A percentile compares a stretch with the other conserved stretches of the same genome.
These are phyloP conservation scores for Notarius lentiginosus DNA, from an alignment of 2,113 vertebrate species.

Conservation along the genomic window DNA sequence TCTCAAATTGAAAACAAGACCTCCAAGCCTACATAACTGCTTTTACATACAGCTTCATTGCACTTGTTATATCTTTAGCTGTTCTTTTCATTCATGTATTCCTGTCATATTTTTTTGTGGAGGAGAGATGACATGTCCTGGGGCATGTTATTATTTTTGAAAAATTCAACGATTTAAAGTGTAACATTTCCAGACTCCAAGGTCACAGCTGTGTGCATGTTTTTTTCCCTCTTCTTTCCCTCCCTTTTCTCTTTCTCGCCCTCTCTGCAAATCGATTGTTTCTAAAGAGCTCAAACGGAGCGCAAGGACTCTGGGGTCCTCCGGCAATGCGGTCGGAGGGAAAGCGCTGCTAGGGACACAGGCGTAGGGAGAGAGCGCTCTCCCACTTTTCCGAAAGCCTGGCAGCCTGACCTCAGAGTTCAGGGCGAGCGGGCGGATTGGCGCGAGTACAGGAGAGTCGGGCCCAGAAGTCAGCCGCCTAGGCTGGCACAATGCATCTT, in stretches of 20 bases:
- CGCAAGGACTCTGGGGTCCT: constrained; percentile 65
- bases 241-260: constrained; percentile 46
- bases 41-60: constrained; percentile 72
- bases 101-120: constrained; percentile 62
- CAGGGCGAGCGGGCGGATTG: constrained; percentile 61
- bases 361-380: constrained; percentile 47
- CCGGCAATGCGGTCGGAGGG: constrained; percentile 62
- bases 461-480: constrained; percentile 60
- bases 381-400: constrained; percentile 43
- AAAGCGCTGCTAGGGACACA: constrained; percentile 73
- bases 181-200: constrained; percentile 75
- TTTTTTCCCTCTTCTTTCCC: constrained; percentile 34
- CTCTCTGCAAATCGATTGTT: constrained; percentile 69
- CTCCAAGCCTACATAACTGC: constrained; percentile 75
- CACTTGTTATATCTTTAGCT: constrained; percentile 70
- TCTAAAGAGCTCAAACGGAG: constrained; percentile 72
- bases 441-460: constrained; percentile 55
- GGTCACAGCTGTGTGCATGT: constrained; percentile 65
- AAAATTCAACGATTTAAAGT: constrained; percentile 72
- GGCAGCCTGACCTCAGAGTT: constrained; percentile 52
- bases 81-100: constrained; percentile 77
- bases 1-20: constrained; percentile 78
- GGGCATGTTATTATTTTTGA: constrained; percentile 61
- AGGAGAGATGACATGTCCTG: constrained; percentile 75
- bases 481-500: constrained; percentile 55